These are phyloP conservation scores for Loxodonta africana DNA, from an alignment of 2,113 vertebrate genomes.

Conservation along the genomic window DNA sequence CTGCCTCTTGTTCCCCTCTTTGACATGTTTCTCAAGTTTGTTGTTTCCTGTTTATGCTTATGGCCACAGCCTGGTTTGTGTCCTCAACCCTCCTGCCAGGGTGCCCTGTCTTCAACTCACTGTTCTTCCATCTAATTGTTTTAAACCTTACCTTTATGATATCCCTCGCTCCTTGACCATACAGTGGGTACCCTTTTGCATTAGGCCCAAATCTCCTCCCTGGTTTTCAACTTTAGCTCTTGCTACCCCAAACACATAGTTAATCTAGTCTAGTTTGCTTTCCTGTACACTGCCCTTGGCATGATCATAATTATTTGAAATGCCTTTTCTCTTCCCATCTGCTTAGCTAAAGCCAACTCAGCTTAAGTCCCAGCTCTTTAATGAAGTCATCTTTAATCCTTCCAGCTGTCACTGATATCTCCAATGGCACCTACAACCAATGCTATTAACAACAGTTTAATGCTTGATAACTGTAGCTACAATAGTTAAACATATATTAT, in stretches of 20 bases:
- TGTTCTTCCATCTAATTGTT: neutral
- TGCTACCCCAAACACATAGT: neutral
- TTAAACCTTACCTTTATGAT: neutral
- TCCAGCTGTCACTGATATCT: neutral
- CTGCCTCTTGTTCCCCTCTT: neutral
- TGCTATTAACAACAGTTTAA: neutral
- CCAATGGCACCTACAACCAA: neutral
- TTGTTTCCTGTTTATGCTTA: slow-evolving; percentile 15
- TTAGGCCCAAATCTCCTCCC: neutral
- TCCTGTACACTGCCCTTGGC: neutral
- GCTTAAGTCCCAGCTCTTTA: neutral
- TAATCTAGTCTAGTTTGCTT: neutral
- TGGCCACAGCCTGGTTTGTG: neutral
- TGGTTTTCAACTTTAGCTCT: neutral
- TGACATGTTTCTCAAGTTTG: neutral
- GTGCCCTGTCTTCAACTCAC: neutral
- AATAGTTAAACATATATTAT: neutral
- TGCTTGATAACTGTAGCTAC: neutral
- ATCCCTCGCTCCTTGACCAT: too few relatives aligned
- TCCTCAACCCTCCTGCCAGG: neutral
- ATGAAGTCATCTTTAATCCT: neutral
- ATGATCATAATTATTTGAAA: neutral
- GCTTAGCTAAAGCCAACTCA: neutral
- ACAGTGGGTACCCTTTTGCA: neutral
- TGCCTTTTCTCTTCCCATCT: neutral